These are phyloP conservation scores for Epinephelus moara DNA, from an alignment of 2,113 vertebrate genomes.

Conservation along the genomic window DNA sequence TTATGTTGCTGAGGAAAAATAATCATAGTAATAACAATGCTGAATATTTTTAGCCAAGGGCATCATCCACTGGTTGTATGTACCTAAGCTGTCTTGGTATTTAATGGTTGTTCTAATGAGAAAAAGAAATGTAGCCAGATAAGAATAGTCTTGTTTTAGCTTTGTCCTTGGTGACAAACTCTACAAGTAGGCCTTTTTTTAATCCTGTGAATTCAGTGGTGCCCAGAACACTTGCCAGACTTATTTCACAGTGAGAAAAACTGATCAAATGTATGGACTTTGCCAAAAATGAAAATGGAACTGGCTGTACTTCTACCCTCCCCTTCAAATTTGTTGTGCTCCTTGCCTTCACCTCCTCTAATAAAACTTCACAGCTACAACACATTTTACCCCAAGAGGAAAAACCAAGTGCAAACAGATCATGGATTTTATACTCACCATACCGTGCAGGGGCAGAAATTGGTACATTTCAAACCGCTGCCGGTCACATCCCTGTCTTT, in stretches of 20 bases:
- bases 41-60: conserved; percentile 69
- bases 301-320: conserved; percentile 10
- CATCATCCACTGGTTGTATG: conserved; percentile 63
- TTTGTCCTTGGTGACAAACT: conserved; percentile 45
- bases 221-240: conserved; percentile 2
- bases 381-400: conserved; percentile 40
- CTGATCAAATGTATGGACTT: conserved; percentile 28
- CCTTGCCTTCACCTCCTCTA: neutral
- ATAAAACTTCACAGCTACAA: conserved; percentile 19
- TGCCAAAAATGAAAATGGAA: conserved; percentile 29
- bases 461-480: conserved; percentile 48
- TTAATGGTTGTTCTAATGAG: conserved; percentile 65
- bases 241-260: conserved; percentile 41
- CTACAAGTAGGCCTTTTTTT: conserved; percentile 21
- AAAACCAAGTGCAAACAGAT: conserved; percentile 50
- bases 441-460: conserved; percentile 34
- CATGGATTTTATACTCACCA: conserved; percentile 44
- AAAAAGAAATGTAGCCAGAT: conserved; percentile 40
- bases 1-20: conserved; percentile 63
- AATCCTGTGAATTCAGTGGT: conserved; percentile 6
- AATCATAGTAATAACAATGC: conserved; percentile 69
- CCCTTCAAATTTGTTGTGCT: conserved; percentile 32
- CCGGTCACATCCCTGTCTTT: conserved; percentile 41
- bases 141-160: conserved; percentile 30
- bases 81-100: conserved; percentile 44